Evolutionary conservation across 1,140 invertebrate genomes (phyloP).

Genomic region (Diuraphis noxia): DNA sequence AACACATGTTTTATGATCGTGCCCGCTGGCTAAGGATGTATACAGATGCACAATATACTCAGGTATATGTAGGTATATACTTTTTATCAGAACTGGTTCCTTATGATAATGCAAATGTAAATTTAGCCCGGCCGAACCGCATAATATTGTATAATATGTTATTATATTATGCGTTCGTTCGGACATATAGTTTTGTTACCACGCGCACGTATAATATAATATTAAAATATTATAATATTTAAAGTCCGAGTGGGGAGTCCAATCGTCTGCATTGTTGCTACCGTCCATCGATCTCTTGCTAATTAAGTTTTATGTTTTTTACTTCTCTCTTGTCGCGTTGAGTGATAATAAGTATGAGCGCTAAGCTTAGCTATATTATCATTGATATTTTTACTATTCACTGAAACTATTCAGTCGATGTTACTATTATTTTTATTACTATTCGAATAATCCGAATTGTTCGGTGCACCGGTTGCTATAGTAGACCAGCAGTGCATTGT

Average conservation of each 20-base stretch:
- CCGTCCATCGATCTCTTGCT: not conserved
- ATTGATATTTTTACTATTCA: not conserved
- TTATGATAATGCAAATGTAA: conserved; percentile 36
- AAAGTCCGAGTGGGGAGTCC: not conserved
- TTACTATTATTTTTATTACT: not conserved
- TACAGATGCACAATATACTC: no score
- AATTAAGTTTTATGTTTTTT: not conserved
- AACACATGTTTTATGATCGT: conserved; percentile 43
- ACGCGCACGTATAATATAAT: not conserved
- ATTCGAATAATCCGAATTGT: not conserved
- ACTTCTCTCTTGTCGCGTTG: not conserved
- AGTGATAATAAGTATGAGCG: not conserved
- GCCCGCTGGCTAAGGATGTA: not conserved
- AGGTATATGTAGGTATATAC: not conserved
- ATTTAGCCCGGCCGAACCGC: not conserved
- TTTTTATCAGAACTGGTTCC: conserved; percentile 44
- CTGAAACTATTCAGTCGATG: not conserved
- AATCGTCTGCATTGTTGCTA: not conserved
- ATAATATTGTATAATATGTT: not conserved
- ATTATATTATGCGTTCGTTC: not conserved
- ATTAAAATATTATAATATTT: not conserved
- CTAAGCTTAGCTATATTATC: no score
- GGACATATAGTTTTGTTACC: not conserved
- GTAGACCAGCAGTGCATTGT: not conserved
- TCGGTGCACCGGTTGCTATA: not conserved